A percentile compares a stretch with the other conserved stretches of the same genome.
These are phyloP conservation scores for Drosophila sturtevanti DNA, from an alignment of 1,140 invertebrate species.

Conservation along the genomic window DNA sequence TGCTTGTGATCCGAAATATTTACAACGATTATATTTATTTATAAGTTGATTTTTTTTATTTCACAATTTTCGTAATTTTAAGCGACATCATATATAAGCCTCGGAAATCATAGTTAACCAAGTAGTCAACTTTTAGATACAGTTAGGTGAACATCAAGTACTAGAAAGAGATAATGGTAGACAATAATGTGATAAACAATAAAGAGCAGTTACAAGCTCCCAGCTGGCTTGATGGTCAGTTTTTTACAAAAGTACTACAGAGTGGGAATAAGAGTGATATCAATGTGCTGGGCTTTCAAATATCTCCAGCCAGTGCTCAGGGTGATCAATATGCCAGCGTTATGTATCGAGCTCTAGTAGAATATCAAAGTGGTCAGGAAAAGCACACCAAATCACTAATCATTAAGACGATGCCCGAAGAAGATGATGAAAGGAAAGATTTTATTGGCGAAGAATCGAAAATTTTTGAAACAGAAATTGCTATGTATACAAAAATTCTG, in stretches of 20 bases:
- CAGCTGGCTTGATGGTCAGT: background rate
- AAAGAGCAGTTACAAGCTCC: no score
- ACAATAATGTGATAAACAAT: background rate
- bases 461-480: constrained; percentile 67
- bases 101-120: background rate
- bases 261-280: background rate
- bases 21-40: no score
- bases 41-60: no score
- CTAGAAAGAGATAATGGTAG: background rate
- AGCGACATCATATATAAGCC: background rate
- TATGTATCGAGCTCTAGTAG: constrained; percentile 55
- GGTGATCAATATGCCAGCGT: constrained; percentile 78
- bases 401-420: constrained; percentile 68
- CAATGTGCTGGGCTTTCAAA: constrained; percentile 3
- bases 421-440: constrained; percentile 62
- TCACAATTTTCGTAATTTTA: background rate
- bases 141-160: background rate
- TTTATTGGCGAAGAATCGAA: constrained; percentile 40
- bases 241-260: background rate
- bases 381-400: constrained; percentile 45
- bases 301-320: constrained; percentile 60
- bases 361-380: constrained; percentile 24
- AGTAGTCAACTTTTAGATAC: background rate
- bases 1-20: no score
- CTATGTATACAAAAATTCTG: constrained; percentile 56